A percentile compares a stretch with the other conserved stretches of the same genome.
Conservation (phyloP, 2,888 invertebrate genomes). For the Protodeltote pygarga region DNA sequence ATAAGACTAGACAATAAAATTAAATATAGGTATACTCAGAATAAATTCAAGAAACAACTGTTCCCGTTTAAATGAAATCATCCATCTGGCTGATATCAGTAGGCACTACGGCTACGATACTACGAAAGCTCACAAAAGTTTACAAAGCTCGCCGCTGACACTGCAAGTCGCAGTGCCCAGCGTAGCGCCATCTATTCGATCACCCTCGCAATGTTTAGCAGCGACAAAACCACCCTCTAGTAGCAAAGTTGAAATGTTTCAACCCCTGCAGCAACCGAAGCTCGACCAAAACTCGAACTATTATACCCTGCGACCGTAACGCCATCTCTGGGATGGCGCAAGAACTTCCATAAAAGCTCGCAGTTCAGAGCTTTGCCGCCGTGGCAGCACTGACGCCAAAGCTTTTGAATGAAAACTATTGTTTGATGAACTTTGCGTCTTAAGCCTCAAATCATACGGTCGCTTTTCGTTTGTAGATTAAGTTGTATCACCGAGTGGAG, state of each 20-base stretch:
- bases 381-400: slow-evolving; percentile 63
- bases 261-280: slow-evolving; percentile 58
- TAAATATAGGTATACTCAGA: too few species aligned
- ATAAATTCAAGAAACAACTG: too few species aligned
- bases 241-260: slow-evolving; percentile 50
- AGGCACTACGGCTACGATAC: not conserved
- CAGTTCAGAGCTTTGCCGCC: slow-evolving; percentile 71
- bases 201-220: slow-evolving; percentile 39
- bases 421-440: slow-evolving; percentile 53
- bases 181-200: slow-evolving; percentile 63
- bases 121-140: slow-evolving; percentile 20
- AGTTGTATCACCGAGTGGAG: slow-evolving; percentile 64
- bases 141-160: slow-evolving; percentile 4
- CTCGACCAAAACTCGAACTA: slow-evolving; percentile 46
- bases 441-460: slow-evolving; percentile 55
- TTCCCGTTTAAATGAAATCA: slow-evolving; percentile 1
- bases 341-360: slow-evolving; percentile 71
- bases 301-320: slow-evolving; percentile 55
- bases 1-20: too few species aligned
- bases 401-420: slow-evolving; percentile 80
- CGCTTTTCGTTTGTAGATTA: slow-evolving; percentile 57
- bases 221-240: slow-evolving; percentile 49
- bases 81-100: slow-evolving; percentile 12
- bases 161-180: not conserved
- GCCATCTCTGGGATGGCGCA: slow-evolving; percentile 79